These are phyloP conservation scores for Pterobdella sp. DNA, from an alignment of 2,888 invertebrate genomes.

Conservation along the genomic window DNA sequence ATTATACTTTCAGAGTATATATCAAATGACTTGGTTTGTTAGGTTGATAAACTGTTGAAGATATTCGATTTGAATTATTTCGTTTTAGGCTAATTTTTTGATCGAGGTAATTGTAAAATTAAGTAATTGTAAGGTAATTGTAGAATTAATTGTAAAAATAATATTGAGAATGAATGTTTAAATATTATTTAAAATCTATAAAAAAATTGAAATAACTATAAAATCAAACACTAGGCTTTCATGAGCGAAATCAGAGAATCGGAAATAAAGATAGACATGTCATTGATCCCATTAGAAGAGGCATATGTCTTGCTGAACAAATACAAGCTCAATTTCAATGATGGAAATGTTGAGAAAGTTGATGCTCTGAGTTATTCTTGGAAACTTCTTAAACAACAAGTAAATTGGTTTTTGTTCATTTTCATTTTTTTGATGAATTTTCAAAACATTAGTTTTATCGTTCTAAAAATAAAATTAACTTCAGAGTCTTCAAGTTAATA, in stretches of 20 bases:
- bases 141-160: background rate
- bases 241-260: slow-evolving; percentile 72
- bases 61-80: no score
- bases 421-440: background rate
- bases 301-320: slow-evolving; percentile 82
- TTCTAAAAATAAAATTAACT: background rate
- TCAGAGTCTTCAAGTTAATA: slow-evolving; percentile 59
- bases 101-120: no score
- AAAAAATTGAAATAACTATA: background rate
- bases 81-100: no score
- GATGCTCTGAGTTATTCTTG: slow-evolving; percentile 83
- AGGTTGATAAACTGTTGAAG: background rate
- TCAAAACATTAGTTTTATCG: background rate
- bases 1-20: slow-evolving; percentile 6
- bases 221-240: slow-evolving; percentile 74
- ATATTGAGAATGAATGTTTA: background rate
- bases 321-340: slow-evolving; percentile 76
- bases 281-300: slow-evolving; percentile 88
- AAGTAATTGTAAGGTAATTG: no score
- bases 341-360: slow-evolving; percentile 82
- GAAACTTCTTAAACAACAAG: slow-evolving; percentile 57
- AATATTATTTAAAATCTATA: background rate
- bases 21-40: background rate
- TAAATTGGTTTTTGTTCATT: slow-evolving; percentile 11
- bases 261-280: slow-evolving; percentile 88